A percentile compares a stretch with the other conserved stretches of the same genome.
These are phyloP conservation scores for Phyllotreta cruciferae DNA, from an alignment of 2,888 invertebrate genomes.

Conservation along the genomic window DNA sequence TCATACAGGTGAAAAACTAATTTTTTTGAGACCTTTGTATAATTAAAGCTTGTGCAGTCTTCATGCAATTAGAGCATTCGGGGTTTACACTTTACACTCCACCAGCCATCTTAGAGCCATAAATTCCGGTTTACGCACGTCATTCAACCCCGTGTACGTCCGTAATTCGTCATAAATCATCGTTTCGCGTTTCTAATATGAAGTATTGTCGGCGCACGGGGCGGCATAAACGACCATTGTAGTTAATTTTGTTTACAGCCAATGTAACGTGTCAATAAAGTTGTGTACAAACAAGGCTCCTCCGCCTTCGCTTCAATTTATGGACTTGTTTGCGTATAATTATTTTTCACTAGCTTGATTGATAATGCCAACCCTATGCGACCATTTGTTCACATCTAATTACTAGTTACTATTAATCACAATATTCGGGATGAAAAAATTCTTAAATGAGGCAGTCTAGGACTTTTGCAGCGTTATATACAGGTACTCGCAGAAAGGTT, in stretches of 20 bases:
- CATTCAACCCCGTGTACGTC: slow-evolving; percentile 51
- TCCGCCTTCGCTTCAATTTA: slow-evolving; percentile 30
- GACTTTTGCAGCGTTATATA: no score
- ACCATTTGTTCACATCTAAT: no score
- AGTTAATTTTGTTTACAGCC: slow-evolving; percentile 45
- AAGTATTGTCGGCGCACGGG: slow-evolving; percentile 38
- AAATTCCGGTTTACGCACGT: slow-evolving; percentile 53
- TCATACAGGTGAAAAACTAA: no score
- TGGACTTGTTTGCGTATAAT: slow-evolving; percentile 36
- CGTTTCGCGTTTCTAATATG: slow-evolving; percentile 47
- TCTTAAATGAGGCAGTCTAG: no score
- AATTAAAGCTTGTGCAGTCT: no score
- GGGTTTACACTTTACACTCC: no score
- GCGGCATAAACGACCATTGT: slow-evolving; percentile 37
- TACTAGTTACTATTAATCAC: no score
- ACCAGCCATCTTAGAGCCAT: slow-evolving; percentile 50
- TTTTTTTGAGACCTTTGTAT: no score
- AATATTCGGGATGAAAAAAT: no score
- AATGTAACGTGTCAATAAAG: slow-evolving; percentile 44
- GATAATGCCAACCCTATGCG: neutral
- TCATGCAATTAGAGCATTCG: no score
- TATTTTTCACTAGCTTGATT: slow-evolving; percentile 25
- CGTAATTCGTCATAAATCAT: slow-evolving; percentile 53
- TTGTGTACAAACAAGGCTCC: slow-evolving; percentile 33
- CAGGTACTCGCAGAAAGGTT: no score